Percentiles rank a stretch among this genome's conserved stretches.
Evolutionary conservation across 2,113 vertebrate species (phyloP).

Genomic region (Salvelinus fontinalis): DNA sequence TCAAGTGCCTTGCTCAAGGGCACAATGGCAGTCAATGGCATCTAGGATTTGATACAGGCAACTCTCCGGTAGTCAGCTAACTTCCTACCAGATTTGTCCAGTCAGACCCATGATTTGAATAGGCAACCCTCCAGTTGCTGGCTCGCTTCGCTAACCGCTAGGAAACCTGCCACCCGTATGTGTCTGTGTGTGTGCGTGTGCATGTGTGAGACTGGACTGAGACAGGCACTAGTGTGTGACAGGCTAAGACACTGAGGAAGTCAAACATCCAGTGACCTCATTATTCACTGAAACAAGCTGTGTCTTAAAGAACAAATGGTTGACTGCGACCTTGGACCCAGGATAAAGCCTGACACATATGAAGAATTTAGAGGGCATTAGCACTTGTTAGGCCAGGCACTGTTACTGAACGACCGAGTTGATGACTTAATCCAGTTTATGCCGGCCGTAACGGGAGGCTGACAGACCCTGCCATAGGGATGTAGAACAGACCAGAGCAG

Average conservation of each 20-base stretch:
- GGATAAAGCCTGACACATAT: constrained; percentile 58
- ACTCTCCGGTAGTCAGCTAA: too few species aligned
- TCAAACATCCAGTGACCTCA: constrained; percentile 48
- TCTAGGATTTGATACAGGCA: too few species aligned
- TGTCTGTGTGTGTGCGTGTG: not conserved
- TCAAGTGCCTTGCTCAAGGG: too few species aligned
- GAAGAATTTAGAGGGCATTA: constrained; percentile 60
- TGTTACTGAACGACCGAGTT: constrained; percentile 35
- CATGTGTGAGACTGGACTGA: constrained; percentile 24
- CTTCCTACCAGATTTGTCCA: too few species aligned
- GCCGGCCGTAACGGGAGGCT: not conserved
- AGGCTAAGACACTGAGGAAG: constrained; percentile 42
- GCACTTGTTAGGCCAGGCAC: constrained; percentile 39
- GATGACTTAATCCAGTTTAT: constrained; percentile 52
- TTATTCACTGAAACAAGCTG: constrained; percentile 62
- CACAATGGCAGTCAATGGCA: too few species aligned
- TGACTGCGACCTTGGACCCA: constrained; percentile 60
- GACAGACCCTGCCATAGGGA: not conserved
- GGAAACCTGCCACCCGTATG: too few species aligned
- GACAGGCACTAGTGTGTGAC: constrained; percentile 39
- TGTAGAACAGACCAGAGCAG: not conserved
- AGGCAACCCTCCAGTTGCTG: too few species aligned
- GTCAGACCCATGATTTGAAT: too few species aligned
- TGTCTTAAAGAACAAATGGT: constrained; percentile 63
- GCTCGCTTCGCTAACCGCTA: too few species aligned